A percentile compares a stretch with the other conserved stretches of the same genome.
phyloP scores from a whole-genome alignment of 2,797 vertebrate genomes.

The Acridotheres tristis region DNA sequence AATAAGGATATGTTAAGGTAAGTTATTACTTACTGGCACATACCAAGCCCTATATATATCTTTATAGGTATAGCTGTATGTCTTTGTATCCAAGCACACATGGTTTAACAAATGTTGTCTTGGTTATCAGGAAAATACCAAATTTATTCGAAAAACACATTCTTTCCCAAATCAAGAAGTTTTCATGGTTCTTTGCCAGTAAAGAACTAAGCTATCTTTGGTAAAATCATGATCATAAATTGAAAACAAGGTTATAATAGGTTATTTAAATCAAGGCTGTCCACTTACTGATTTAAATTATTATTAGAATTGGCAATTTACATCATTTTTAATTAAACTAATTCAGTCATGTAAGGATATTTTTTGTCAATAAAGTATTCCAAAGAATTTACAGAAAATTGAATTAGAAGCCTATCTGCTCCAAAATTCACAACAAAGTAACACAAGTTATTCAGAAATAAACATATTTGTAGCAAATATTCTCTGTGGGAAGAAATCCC shows the following conservation, averaged over 20 bases:
- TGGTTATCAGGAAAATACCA: background rate
- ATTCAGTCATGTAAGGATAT: background rate
- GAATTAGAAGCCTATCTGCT: background rate
- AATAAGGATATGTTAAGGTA: background rate
- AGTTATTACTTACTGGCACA: background rate
- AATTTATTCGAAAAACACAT: background rate
- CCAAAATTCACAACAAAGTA: background rate
- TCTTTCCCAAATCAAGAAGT: background rate
- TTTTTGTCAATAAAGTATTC: background rate
- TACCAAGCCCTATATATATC: background rate
- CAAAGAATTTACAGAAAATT: background rate
- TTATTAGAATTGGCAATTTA: conserved; percentile 28
- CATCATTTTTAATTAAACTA: conserved; percentile 26
- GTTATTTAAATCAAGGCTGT: conserved; percentile 7
- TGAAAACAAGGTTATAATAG: conserved; percentile 36
- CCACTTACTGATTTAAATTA: background rate
- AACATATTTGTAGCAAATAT: background rate
- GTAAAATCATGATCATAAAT: conserved; percentile 24
- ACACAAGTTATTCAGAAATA: background rate
- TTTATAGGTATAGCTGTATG: background rate
- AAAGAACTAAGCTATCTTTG: background rate
- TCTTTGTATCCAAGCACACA: background rate
- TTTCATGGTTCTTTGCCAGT: background rate
- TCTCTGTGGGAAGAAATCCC: background rate
- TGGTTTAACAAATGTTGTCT: background rate